Percentiles rank a stretch among this genome's conserved stretches.
Evolutionary conservation across 2,888 invertebrate species (phyloP).

Genomic region (Mycogona germanica): DNA sequence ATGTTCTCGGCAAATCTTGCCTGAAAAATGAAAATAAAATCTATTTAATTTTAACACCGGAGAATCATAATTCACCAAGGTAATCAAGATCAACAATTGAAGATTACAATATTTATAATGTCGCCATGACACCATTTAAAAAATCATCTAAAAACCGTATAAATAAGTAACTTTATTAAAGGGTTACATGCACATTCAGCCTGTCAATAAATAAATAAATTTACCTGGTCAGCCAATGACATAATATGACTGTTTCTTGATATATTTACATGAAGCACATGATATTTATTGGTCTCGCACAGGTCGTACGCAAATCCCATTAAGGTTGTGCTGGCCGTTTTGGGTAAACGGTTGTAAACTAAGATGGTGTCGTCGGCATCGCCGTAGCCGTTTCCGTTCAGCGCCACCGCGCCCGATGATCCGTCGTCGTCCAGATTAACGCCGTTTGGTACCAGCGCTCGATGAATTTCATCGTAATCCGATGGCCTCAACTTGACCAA

Average conservation of each 20-base stretch:
- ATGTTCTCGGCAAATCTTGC: constrained; percentile 76
- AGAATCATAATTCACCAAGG: too few relatives aligned
- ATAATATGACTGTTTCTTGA: constrained; percentile 93
- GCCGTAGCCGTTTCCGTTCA: too few relatives aligned
- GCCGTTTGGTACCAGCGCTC: background rate
- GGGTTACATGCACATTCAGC: background rate
- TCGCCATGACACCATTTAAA: background rate
- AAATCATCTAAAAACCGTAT: background rate
- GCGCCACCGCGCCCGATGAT: too few relatives aligned
- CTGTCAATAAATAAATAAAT: constrained; percentile 25
- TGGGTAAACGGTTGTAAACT: constrained; percentile 92
- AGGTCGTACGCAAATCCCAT: constrained; percentile 81
- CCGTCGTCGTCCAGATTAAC: background rate
- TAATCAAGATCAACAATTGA: too few relatives aligned
- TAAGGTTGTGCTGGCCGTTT: constrained; percentile 94
- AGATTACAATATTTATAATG: background rate
- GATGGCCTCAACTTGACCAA: background rate
- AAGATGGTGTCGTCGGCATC: constrained; percentile 42
- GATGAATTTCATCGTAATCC: background rate
- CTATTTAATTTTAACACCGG: too few relatives aligned
- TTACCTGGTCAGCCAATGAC: constrained; percentile 76
- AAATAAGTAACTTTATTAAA: background rate
- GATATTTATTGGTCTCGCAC: constrained; percentile 58
- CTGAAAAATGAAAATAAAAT: constrained; percentile 36
- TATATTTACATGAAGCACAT: constrained; percentile 88